Conservation (phyloP, 2,113 vertebrate genomes). For the Nanorana parkeri region DNA sequence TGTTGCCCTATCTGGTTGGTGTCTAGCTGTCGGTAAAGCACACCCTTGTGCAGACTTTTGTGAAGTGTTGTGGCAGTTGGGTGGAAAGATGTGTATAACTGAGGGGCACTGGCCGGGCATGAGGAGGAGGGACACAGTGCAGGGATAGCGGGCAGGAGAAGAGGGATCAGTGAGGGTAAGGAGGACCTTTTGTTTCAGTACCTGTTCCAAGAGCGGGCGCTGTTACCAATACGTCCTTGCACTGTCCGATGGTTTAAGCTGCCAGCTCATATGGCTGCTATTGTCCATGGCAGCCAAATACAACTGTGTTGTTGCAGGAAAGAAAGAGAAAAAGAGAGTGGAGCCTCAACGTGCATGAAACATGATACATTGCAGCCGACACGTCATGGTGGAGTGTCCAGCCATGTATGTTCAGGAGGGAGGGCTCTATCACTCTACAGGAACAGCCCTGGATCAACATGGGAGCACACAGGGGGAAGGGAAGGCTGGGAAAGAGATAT, state of each 20-base stretch:
- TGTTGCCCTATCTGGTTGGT: background rate
- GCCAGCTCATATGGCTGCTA: constrained; percentile 92
- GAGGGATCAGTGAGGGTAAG: constrained; percentile 67
- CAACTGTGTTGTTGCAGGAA: constrained; percentile 86
- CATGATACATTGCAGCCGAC: constrained; percentile 75
- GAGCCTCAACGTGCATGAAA: constrained; percentile 80
- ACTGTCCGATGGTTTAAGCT: constrained; percentile 94
- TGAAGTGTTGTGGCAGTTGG: constrained; percentile 61
- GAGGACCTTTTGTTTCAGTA: constrained; percentile 81
- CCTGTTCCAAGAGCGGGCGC: constrained; percentile 82
- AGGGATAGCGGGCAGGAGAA: constrained; percentile 63
- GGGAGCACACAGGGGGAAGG: constrained; percentile 58
- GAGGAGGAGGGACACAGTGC: constrained; percentile 63
- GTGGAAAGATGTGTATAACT: constrained; percentile 68
- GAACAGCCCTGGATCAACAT: constrained; percentile 58
- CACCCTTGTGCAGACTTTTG: constrained; percentile 52
- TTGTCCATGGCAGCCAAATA: constrained; percentile 94
- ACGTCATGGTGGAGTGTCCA: constrained; percentile 59
- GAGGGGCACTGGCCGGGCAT: constrained; percentile 63
- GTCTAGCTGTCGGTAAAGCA: background rate
- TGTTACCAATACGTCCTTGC: constrained; percentile 92
- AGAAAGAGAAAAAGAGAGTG: constrained; percentile 75
- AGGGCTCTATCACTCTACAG: constrained; percentile 60
- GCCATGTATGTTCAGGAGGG: constrained; percentile 61
- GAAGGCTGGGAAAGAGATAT: constrained; percentile 60